Evolutionary conservation across 2,113 vertebrate species (phyloP), one percentile per base, ranked within the genome.

Genomic region (Chaenocephalus aceratus): DNA sequence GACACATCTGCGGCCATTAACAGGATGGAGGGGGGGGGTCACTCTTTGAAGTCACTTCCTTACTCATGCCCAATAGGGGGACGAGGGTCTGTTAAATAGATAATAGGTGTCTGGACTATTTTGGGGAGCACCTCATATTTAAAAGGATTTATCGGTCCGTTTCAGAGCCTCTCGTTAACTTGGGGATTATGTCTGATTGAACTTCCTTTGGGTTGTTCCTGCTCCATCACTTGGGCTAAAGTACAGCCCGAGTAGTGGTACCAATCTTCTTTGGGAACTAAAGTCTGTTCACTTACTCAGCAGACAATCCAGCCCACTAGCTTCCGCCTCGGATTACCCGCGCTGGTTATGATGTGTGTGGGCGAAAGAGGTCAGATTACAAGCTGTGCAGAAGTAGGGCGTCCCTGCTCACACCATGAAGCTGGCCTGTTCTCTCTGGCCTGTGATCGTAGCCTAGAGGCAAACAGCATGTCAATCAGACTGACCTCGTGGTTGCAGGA

Each of bases 1-100:
- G 23, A 77, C 85, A 93, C 91, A 92, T 92, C 89, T 92, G 89
- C 88, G 86, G 74, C 86, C 88, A 84, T 89, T 91, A 92, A 84
- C 57, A 18, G 67, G 83, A 73, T 61, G 67, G 30, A 21, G 26
- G 52, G 16, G 58, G 30, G 51, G 73, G 82, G 51, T 54, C 54
- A 21, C 21, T 46, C 82, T 83, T 93, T 93, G 87, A 93, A 92
- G 92, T 83, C 5, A 81, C 89, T 84, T 89, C 75, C 80, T 88
- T 63, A 30, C 84, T 64, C 69, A 64, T 73, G 82, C 75, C 84
- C 77, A 80, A 82, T 83, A 4, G 30, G 51, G 72, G 58, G 71
- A 75, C 6, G 21, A 54, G 53, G 70, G 53, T 30, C 59, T 82
- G 62, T 89, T 91, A 85, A 82, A 90, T 65, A 90, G 91, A 91